Conservation (phyloP, 1,140 invertebrate species). For the Schlechtendalia chinensis region DNA sequence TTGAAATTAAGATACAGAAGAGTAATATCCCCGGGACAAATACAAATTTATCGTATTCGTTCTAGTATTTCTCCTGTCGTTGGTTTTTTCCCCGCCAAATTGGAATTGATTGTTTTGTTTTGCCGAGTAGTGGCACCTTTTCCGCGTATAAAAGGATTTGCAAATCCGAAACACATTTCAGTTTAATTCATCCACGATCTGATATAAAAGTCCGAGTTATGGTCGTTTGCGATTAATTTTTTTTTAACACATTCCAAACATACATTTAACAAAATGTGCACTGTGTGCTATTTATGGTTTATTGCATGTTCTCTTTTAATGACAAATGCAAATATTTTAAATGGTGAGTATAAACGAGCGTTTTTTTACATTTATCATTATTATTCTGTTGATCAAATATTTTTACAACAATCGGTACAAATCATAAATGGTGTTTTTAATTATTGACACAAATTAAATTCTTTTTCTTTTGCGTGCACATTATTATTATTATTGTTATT, state of each 20-base stretch:
- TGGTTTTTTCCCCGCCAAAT: constrained; percentile 14
- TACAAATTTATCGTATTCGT: constrained; percentile 34
- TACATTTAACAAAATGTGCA: constrained; percentile 20
- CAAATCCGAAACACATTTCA: neutral
- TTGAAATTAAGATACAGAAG: constrained; percentile 13
- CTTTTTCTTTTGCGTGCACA: too few species aligned
- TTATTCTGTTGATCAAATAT: neutral
- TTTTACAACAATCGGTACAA: neutral
- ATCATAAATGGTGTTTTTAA: too few species aligned
- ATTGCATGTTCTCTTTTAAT: constrained; percentile 11
- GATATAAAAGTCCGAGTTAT: neutral
- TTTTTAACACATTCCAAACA: too few species aligned
- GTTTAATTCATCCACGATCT: constrained; percentile 13
- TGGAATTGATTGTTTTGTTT: constrained; percentile 48
- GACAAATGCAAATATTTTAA: constrained; percentile 13
- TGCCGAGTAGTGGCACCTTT: neutral
- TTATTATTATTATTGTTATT: too few species aligned
- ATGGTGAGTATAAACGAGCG: constrained; percentile 11
- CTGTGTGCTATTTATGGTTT: neutral
- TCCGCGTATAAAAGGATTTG: constrained; percentile 17
- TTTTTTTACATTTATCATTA: too few species aligned
- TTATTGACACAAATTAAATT: too few species aligned
- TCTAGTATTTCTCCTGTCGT: neutral
- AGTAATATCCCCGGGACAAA: constrained; percentile 20
- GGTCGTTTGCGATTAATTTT: neutral